Percentiles rank a stretch among this genome's conserved stretches.
These are phyloP conservation scores for Papilio aristodemus DNA, from an alignment of 1,140 invertebrate species.

Conservation along the genomic window DNA sequence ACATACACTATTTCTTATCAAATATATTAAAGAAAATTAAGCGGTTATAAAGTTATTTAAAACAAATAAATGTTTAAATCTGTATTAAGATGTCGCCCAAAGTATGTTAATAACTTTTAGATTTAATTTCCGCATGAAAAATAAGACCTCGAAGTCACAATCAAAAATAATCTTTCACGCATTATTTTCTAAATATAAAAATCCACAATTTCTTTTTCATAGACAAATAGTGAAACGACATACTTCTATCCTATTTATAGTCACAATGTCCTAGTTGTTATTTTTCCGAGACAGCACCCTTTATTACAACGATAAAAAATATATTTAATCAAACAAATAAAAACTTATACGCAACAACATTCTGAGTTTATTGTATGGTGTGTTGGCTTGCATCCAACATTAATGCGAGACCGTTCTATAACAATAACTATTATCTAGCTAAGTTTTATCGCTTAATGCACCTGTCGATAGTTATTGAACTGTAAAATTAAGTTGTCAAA, in stretches of 20 bases:
- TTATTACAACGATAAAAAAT: too few relatives aligned
- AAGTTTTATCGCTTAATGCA: conserved; percentile 31
- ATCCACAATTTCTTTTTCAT: too few relatives aligned
- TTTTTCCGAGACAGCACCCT: too few relatives aligned
- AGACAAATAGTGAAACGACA: too few relatives aligned
- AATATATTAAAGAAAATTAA: not conserved
- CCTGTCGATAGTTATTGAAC: conserved; percentile 28
- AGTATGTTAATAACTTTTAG: not conserved
- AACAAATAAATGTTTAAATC: not conserved
- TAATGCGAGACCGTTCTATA: conserved; percentile 18
- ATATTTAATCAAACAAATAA: conserved; percentile 15
- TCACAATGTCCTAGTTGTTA: too few relatives aligned
- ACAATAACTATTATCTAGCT: conserved; percentile 27
- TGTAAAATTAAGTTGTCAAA: not conserved
- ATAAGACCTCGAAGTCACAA: not conserved
- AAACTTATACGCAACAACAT: conserved; percentile 9
- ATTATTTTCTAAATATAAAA: too few relatives aligned
- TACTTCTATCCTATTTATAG: too few relatives aligned
- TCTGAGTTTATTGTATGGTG: conserved; percentile 26
- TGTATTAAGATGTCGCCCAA: not conserved
- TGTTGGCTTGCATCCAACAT: conserved; percentile 28
- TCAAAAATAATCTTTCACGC: not conserved
- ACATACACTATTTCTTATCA: not conserved
- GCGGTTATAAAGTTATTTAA: not conserved
- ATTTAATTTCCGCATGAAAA: not conserved